Evolutionary conservation across 1,140 invertebrate species (phyloP), one percentile per base, ranked within the genome.

Genomic region (Nixonia krombeini): DNA sequence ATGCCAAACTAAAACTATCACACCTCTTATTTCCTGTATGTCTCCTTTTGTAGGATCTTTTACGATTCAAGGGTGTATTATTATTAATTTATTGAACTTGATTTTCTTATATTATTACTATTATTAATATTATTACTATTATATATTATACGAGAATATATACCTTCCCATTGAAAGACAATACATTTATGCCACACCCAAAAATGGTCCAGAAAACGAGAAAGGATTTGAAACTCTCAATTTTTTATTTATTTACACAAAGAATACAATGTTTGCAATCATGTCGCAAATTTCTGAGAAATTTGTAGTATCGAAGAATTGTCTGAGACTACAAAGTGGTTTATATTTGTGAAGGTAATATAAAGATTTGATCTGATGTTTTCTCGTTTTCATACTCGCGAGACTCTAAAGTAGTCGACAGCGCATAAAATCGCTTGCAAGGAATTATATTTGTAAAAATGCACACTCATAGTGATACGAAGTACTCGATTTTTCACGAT

Each of bases 371-470:
- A 37, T 67, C 31, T 47, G 26, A 63, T 59, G 53, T 63, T 53
- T 40, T 58, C 65, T 59, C 53, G 53, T 58, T 58, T 69, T 38
- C 26, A 62, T 58, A 52, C 38, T 17, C 52, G 57, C 53, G 42
- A 62, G 12, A 10, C 29, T n/a, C 3, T n/a, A 31, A 31, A 26
- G 9, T 26, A 26, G 9, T 9, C 51, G 55, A n/a, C n/a, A n/a
- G 55, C 52, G 64, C 64, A 61, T 61, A 67, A 47, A 62, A 61
- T 28, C 38, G n/a, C n/a, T n/a, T n/a, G n/a, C n/a, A n/a, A n/a
- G n/a, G n/a, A n/a, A 58, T 57, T 68, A 68, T 68, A 69, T 69
- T 69, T 63, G 65, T 69, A 69, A 69, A 47, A 63, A 58, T 47
- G 58, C 65, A 63, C 65, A 53, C 63, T 63, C 58, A 53, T 62